A percentile compares a stretch with the other conserved stretches of the same genome.
phyloP scores from a whole-genome alignment of 1,140 invertebrate species.

The Elysia chlorotica region DNA sequence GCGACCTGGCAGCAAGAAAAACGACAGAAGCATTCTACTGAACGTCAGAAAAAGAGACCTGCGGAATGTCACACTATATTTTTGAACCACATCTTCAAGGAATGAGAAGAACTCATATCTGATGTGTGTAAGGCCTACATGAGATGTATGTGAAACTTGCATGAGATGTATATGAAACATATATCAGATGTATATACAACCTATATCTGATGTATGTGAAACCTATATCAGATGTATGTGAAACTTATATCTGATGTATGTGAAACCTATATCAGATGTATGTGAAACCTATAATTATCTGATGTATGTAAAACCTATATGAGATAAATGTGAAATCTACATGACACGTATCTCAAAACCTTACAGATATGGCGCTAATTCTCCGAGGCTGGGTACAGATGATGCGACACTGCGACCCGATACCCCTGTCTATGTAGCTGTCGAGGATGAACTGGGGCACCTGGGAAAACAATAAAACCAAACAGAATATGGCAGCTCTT shows the following conservation, averaged over 20 bases:
- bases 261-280: not conserved
- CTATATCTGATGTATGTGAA: not conserved
- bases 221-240: not conserved
- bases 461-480: constrained; percentile 29
- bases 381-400: constrained; percentile 90
- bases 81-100: too few species aligned
- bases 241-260: not conserved
- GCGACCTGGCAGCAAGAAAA: too few species aligned
- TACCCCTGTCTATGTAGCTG: constrained; percentile 71
- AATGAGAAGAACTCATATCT: not conserved
- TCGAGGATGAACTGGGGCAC: constrained; percentile 91
- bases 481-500: not conserved
- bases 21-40: too few species aligned
- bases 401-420: constrained; percentile 78
- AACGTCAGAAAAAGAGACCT: too few species aligned
- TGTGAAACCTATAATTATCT: not conserved
- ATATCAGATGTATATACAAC: not conserved
- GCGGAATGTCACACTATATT: too few species aligned
- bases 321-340: not conserved
- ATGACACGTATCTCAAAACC: too few species aligned
- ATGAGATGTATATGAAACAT: not conserved
- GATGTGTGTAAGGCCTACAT: not conserved
- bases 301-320: not conserved
- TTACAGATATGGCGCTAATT: constrained; percentile 83
- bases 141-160: not conserved